Base-by-base conservation (phyloP, 2,113 vertebrate species). In the Hymenochirus boettgeri region DNA sequence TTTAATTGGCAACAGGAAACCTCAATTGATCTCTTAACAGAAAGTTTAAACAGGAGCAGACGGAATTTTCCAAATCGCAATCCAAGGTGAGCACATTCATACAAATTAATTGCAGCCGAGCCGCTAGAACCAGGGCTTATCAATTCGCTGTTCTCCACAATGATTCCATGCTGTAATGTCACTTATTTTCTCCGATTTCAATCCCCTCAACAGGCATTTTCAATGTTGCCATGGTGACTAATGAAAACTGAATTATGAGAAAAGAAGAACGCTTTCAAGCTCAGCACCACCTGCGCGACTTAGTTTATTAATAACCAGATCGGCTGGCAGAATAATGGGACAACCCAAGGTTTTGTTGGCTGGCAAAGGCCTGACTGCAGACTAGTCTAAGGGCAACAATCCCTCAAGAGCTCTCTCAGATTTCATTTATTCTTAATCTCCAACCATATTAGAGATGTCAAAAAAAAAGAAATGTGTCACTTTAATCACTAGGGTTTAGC, bases 191-290 rank as follows among this genome's bases (percentile, higher is more conserved):
- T 42, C 11, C 61, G 9, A 74, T 56, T 75, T 72, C 21, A 57
- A 74, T 75, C 80, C 73, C 74, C 76, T 73, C 77, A 77, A 76
- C 71, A 79, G 79, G 70, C 75, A 74, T 73, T 71, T 58, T 69
- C 70, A 1, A 45, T 65, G 86, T 89, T 86, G 70, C 82, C 86
- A 89, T 84, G 75, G 88, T 80, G 87, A 90, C 86, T 29, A 52
- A 61, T 37, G 73, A 75, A 83, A 85, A 77, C 75, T 78, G 62
- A 76, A 73, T 75, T 69, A 72, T 71, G 31, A 57, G 46, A 21
- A 17, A 26, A 23, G 22, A 47, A 58, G 54, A 13, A 35, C 5
- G 23, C 63, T 63, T 11, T 57, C 46, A 9, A 72, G 61, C 75
- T 72, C 65, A 13, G 56, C 61, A 77, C 75, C 76, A 76, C 75